A percentile compares a stretch with the other conserved stretches of the same genome.
Evolutionary conservation across 2,888 invertebrate species (phyloP).

Genomic region (Aphodius granarius): DNA sequence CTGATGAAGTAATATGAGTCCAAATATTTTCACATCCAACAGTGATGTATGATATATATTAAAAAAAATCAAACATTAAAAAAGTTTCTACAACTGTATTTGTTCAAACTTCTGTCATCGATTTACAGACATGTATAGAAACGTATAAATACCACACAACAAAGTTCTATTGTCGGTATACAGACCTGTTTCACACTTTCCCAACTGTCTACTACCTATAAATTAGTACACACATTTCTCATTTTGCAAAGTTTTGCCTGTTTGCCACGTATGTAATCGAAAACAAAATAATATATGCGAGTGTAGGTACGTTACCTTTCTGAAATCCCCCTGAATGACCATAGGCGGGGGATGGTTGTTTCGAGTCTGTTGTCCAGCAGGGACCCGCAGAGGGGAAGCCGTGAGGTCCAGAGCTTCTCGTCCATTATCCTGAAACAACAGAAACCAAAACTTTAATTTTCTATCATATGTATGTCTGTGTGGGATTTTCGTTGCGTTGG

Average conservation of each 20-base stretch:
- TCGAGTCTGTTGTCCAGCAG: constrained; percentile 57
- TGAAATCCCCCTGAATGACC: constrained; percentile 90
- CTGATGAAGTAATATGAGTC: too few relatives aligned
- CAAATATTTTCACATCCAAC: too few relatives aligned
- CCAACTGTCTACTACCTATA: neutral
- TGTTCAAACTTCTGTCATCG: neutral
- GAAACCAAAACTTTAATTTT: too few relatives aligned
- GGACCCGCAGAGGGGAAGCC: constrained; percentile 82
- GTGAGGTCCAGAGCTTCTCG: constrained; percentile 90
- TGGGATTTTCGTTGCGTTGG: too few relatives aligned
- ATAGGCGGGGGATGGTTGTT: constrained; percentile 73
- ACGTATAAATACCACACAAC: neutral
- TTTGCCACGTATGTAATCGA: neutral
- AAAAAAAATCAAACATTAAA: too few relatives aligned
- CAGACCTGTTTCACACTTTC: neutral
- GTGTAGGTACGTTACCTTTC: constrained; percentile 66
- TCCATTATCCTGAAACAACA: constrained; percentile 74
- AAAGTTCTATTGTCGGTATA: neutral
- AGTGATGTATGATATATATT: too few relatives aligned
- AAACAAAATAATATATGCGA: constrained; percentile 6
- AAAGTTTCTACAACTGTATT: too few relatives aligned
- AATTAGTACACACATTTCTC: neutral
- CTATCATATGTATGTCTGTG: too few relatives aligned
- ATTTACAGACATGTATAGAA: neutral
- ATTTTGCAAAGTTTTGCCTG: neutral